phyloP scores from a whole-genome alignment of 2,888 invertebrate genomes.

The Apoda limacodes region DNA sequence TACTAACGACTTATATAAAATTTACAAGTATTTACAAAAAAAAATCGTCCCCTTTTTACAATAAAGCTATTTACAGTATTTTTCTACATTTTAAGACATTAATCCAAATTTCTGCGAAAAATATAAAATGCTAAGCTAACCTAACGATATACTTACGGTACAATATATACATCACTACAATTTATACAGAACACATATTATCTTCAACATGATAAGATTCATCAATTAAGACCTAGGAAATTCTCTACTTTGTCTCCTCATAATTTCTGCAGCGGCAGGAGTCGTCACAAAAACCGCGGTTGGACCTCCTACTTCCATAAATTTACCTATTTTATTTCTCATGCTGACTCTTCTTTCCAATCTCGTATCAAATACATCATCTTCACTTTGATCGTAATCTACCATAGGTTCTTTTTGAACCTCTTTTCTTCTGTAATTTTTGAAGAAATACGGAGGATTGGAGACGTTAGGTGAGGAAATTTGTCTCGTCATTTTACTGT shows the following conservation, averaged over 20 bases:
- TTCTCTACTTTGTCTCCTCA: slow-evolving; percentile 57
- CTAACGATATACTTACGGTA: too few species aligned
- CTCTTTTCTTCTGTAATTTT: slow-evolving; percentile 45
- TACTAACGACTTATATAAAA: too few species aligned
- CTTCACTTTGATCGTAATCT: slow-evolving; percentile 63
- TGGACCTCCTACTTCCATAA: slow-evolving; percentile 51
- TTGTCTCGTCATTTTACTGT: slow-evolving; percentile 38
- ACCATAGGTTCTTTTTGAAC: slow-evolving; percentile 51
- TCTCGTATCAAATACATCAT: slow-evolving; percentile 55
- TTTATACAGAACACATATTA: too few species aligned
- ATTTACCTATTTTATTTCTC: slow-evolving; percentile 39
- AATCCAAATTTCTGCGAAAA: too few species aligned
- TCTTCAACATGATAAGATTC: slow-evolving; percentile 33
- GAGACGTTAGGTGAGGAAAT: slow-evolving; percentile 51
- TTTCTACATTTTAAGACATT: too few species aligned
- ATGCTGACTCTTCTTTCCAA: slow-evolving; percentile 42
- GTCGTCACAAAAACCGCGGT: slow-evolving; percentile 53
- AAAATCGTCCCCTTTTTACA: too few species aligned
- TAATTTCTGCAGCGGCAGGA: slow-evolving; percentile 54
- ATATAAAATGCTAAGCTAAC: too few species aligned
- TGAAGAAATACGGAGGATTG: slow-evolving; percentile 44
- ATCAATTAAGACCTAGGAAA: slow-evolving; percentile 48
- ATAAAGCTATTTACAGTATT: too few species aligned
- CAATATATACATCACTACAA: too few species aligned
- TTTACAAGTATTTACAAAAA: too few species aligned